Conservation (phyloP, 2,888 invertebrate species). For the Carterocephalus palaemon region DNA sequence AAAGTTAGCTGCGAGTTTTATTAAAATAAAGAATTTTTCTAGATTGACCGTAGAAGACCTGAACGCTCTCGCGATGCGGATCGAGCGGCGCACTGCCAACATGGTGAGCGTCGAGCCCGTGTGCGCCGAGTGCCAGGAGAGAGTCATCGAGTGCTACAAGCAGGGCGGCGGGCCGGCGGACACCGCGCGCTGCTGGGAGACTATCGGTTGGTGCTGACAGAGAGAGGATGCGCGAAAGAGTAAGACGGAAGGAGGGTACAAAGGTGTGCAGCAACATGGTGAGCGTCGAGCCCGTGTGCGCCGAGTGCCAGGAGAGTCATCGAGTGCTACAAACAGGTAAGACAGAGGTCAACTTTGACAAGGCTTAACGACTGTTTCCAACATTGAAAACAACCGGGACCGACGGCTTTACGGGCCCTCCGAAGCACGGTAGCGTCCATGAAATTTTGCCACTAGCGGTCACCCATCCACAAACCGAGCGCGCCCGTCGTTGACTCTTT, state of each 20-base stretch:
- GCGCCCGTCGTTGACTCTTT: too few relatives aligned
- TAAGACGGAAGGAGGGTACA: too few relatives aligned
- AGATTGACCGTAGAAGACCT: slow-evolving; percentile 60
- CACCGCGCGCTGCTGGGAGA: slow-evolving; percentile 52
- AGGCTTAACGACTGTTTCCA: too few relatives aligned
- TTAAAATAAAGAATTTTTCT: slow-evolving; percentile 26
- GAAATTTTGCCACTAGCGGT: too few relatives aligned
- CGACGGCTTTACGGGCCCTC: too few relatives aligned
- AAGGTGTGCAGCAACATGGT: too few relatives aligned
- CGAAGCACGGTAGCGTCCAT: too few relatives aligned
- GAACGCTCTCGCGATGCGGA: slow-evolving; percentile 49
- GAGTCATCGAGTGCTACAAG: slow-evolving; percentile 58
- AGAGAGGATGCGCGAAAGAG: too few relatives aligned
- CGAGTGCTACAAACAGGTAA: slow-evolving; percentile 52
- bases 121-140: slow-evolving; percentile 51
- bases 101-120: slow-evolving; percentile 58
- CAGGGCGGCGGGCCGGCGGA: slow-evolving; percentile 35
- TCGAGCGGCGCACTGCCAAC: slow-evolving; percentile 58
- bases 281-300: slow-evolving; percentile 57
- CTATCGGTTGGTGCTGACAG: slow-evolving; percentile 54
- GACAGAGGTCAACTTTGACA: too few relatives aligned
- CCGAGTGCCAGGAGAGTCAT: slow-evolving; percentile 51
- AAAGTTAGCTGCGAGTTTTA: too few relatives aligned
- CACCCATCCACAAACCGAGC: too few relatives aligned
- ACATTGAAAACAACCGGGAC: too few relatives aligned